Base-by-base conservation (phyloP, 2,888 invertebrate species). In the Plagiodera versicolora region DNA sequence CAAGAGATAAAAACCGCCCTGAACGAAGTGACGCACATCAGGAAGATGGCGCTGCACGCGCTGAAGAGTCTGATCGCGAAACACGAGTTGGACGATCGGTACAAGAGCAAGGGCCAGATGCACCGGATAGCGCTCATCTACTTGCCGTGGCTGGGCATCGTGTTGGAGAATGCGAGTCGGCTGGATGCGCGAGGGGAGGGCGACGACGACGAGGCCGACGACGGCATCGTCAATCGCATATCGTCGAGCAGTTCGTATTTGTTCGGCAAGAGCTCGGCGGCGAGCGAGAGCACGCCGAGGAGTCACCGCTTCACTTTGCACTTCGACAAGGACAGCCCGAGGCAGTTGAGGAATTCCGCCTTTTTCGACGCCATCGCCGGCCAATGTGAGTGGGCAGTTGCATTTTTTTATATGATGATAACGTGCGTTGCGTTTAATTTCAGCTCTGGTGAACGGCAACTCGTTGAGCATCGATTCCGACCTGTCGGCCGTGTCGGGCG, bases 71-170 rank as follows among this genome's bases (percentile, higher is more conserved):
- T 96, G 64, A 81, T 98, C 69, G 94, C 94, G 8, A 98, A 98
- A 78, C 98, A 98, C 79, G 92, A 96, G 74, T 85, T 94, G 74
- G 98, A 98, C 79, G 92, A 94, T 77, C 85, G 98, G 61, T 77
- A 71, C 35, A 54, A 61, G 44, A 61, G 65, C 24, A 58, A 59
- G 76, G 89, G 90, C 4, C 91, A 92, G 75, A 84, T 91, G 74
- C 89, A 90, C 5, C 84, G 97, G 52, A 92, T 98, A 55, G 92
- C 95, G 0, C 85, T 92, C 45, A 84, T 98, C 24, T 98, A 98
- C 79, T 87, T 95, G 56, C 98, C 98, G 0, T 91, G 96, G 88
- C 83, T 98, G 65, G 88, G 90, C 3, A 87, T 97, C 56, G 90
- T 95, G 0, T 82, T 94, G 76, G 97, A 97, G 70, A 94, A 94